Conservation (phyloP, 2,797 vertebrate genomes). For the Myotis pilosus region DNA sequence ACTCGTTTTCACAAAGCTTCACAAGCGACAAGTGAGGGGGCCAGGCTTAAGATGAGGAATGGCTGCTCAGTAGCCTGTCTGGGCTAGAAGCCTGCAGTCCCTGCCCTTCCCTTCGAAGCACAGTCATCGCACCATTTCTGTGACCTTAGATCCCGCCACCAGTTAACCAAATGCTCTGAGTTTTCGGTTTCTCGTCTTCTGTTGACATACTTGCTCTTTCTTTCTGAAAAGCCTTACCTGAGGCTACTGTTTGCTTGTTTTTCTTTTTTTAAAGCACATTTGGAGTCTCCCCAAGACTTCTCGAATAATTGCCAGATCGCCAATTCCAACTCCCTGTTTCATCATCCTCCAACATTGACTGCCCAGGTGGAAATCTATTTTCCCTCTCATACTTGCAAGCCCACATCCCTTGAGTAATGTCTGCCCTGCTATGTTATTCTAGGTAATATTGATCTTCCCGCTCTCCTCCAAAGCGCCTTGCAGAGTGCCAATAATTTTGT, state of each 20-base stretch:
- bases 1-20: slow-evolving; percentile 33
- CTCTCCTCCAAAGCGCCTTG: slow-evolving; percentile 79
- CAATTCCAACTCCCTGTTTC: slow-evolving; percentile 19
- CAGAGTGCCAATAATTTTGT: slow-evolving; percentile 78
- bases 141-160: background rate
- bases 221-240: slow-evolving; percentile 46
- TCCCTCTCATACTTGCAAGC: slow-evolving; percentile 79
- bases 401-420: slow-evolving; percentile 79
- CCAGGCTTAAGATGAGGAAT: background rate
- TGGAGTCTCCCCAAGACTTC: slow-evolving; percentile 49
- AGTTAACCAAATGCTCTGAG: slow-evolving; percentile 11
- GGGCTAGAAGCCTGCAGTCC: background rate
- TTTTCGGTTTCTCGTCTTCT: slow-evolving; percentile 30
- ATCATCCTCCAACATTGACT: slow-evolving; percentile 69
- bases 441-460: slow-evolving; percentile 83
- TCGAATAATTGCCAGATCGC: slow-evolving; percentile 52
- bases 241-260: background rate
- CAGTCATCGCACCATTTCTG: background rate
- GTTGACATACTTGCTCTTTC: slow-evolving; percentile 38
- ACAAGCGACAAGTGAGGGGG: background rate
- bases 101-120: background rate
- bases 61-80: slow-evolving; percentile 6
- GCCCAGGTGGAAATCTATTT: slow-evolving; percentile 80
- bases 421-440: slow-evolving; percentile 80
- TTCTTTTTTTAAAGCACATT: slow-evolving; percentile 24